Base-by-base conservation (phyloP, 2,888 invertebrate species). In the Oscheius sp. region DNA sequence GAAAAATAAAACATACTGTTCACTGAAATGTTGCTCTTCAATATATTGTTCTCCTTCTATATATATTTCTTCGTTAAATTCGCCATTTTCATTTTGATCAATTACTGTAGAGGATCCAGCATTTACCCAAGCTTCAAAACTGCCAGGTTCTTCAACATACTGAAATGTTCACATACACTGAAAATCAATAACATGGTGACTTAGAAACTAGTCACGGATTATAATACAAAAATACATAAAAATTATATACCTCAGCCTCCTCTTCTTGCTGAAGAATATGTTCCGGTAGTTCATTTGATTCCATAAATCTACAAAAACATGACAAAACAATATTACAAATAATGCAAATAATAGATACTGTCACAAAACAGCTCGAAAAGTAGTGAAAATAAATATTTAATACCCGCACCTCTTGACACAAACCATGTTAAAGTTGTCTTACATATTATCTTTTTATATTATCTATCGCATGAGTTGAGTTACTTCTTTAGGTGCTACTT, bases 261-360 rank as follows among this genome's bases (percentile, higher is more conserved):
- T n/a, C 65, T n/a, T 67, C 67, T 14, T 44, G 56, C 28, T 66
- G 66, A 5, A 66, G 49, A 67, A 67, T 45, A 44, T 67, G 41
- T 9, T 67, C 59, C 20, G 67, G 67, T n/a, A 67, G 30, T 22
- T 59, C 57, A 12, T 22, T 33, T n/a, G 57, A 22, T 30, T 67
- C 57, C 67, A 67, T 67, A 22, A 9, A 24, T 14, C 24, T 2
- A 12, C 22, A 14, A 26, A 26, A 14, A 17, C 17, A 2, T 14
- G 17, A 41, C 14, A 59, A 2, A 24, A 44, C 28, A 26, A 5
- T 1, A 26, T 26, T 59, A n/a, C n/a, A 32, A 44, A 17, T 5
- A 9, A 59, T 17, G 6, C 26, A 9, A 14, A 22, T 26, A 44
- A 54, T 26, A n/a, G 22, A 22, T 17, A 50, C 50, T 14, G 36